Evolutionary conservation across 2,113 vertebrate species (phyloP).

Genomic region (Amazona vittata): DNA sequence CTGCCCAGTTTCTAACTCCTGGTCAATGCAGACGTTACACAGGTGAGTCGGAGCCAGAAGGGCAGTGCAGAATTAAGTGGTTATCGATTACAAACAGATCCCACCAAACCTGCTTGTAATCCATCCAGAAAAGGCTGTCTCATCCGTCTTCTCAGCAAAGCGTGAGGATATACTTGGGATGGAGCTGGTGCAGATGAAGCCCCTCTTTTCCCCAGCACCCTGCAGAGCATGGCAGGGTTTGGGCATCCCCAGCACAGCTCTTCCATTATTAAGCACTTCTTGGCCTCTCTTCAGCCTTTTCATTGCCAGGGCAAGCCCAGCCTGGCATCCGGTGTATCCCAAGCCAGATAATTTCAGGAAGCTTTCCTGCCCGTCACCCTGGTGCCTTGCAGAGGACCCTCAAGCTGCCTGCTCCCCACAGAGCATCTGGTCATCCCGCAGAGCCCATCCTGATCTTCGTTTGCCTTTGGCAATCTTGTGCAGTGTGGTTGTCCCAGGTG

Average conservation of each 20-base stretch:
- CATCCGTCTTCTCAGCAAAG: neutral
- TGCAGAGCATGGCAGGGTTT: neutral
- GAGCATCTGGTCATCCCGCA: neutral
- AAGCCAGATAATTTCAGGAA: neutral
- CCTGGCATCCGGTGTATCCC: neutral
- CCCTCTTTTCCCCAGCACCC: neutral
- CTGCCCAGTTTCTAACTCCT: constrained; percentile 37
- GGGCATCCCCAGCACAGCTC: neutral
- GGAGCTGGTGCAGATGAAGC: neutral
- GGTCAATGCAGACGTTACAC: fast-evolving
- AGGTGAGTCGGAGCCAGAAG: neutral
- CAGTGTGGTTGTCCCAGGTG: neutral
- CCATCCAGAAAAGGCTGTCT: constrained; percentile 18
- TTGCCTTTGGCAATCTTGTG: neutral
- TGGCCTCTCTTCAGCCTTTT: neutral
- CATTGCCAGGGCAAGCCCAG: neutral
- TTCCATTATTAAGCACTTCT: neutral
- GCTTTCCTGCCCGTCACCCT: neutral
- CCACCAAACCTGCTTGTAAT: constrained; percentile 2
- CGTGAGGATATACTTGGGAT: neutral
- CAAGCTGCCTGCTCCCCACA: neutral
- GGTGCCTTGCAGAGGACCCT: neutral
- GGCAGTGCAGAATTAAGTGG: constrained; percentile 17
- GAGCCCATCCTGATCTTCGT: neutral
- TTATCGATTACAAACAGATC: constrained; percentile 17